Conservation (phyloP, 2,888 invertebrate species). For the Drosophila prolongata region DNA sequence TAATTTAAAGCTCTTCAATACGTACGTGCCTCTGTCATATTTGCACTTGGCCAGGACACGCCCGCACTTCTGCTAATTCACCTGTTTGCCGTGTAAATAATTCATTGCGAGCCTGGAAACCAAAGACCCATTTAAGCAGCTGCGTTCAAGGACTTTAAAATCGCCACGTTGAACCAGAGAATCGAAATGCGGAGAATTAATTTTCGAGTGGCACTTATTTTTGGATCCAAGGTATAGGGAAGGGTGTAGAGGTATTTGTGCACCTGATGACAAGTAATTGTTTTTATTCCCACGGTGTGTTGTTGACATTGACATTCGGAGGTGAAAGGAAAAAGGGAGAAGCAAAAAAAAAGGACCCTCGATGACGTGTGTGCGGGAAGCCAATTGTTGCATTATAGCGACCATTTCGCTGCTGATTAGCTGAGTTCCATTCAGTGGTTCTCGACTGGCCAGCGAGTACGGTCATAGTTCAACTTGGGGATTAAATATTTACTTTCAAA, state of each 20-base stretch:
- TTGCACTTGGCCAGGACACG: constrained; percentile 21
- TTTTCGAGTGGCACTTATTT: constrained; percentile 15
- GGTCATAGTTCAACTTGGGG: constrained; percentile 45
- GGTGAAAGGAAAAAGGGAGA: constrained; percentile 2
- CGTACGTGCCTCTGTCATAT: constrained; percentile 13
- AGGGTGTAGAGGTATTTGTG: not conserved
- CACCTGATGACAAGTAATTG: constrained; percentile 38
- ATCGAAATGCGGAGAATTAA: constrained; percentile 26
- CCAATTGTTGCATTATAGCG: constrained; percentile 68
- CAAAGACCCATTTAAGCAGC: constrained; percentile 46
- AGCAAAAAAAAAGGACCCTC: not conserved
- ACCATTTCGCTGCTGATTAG: constrained; percentile 20
- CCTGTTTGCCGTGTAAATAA: constrained; percentile 46
- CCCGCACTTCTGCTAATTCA: constrained; percentile 18
- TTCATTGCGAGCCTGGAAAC: constrained; percentile 49
- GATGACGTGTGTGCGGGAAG: constrained; percentile 49
- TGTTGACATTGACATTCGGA: constrained; percentile 15
- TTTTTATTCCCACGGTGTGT: constrained; percentile 40
- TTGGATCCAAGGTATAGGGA: not conserved
- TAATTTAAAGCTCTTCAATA: constrained; percentile 14
- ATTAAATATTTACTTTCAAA: constrained; percentile 4
- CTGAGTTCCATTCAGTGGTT: constrained; percentile 51
- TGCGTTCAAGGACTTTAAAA: constrained; percentile 61
- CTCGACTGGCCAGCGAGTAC: constrained; percentile 50
- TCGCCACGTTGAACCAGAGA: constrained; percentile 27